These are phyloP conservation scores for Caenorhabditis brenneri DNA, from an alignment of 1,140 invertebrate species.

Conservation along the genomic window DNA sequence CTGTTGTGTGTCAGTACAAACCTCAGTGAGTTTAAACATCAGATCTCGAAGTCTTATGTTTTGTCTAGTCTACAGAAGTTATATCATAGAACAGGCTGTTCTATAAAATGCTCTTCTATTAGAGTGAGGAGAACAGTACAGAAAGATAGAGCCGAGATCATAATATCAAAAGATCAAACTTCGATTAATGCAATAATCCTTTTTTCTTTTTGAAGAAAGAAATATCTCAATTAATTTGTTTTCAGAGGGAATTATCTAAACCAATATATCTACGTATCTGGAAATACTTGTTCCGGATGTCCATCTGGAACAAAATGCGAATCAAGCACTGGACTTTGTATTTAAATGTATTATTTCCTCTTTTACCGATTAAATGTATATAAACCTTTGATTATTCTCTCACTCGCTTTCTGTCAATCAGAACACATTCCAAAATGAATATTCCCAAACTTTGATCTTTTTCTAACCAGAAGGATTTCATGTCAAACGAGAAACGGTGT, in stretches of 20 bases:
- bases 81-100: neutral
- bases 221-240: neutral
- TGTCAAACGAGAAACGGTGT: neutral
- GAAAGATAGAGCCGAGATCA: too few relatives aligned
- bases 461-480: neutral
- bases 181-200: too few relatives aligned
- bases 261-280: constrained; percentile 7
- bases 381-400: too few relatives aligned
- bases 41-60: neutral
- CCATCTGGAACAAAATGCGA: neutral
- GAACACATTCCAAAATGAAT: too few relatives aligned
- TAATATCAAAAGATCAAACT: too few relatives aligned
- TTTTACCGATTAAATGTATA: too few relatives aligned
- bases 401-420: neutral
- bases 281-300: neutral
- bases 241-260: constrained; percentile 15
- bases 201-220: too few relatives aligned
- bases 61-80: neutral
- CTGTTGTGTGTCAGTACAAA: constrained; percentile 38
- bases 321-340: neutral
- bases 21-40: neutral
- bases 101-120: too few relatives aligned
- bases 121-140: too few relatives aligned
- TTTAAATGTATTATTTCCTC: too few relatives aligned
- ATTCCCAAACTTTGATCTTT: neutral